Base-by-base conservation (phyloP, 2,797 vertebrate genomes). In the Crenichthys baileyi region DNA sequence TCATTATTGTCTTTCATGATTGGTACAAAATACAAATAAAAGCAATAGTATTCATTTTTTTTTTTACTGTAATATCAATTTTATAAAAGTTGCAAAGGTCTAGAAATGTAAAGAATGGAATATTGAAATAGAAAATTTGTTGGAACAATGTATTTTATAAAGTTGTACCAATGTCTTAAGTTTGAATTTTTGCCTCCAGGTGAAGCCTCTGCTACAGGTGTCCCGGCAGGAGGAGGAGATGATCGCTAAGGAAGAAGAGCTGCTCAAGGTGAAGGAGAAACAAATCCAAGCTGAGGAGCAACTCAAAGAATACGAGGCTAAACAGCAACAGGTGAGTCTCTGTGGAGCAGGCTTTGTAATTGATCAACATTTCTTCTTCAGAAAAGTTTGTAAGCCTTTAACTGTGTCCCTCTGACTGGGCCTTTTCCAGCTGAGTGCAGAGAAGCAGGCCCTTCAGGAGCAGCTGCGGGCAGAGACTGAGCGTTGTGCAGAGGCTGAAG, bases 401-500 rank as follows among this genome's bases (percentile, higher is more conserved):
- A 24, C 8, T n/a, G 26, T 24, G 31, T 5, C 2, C 18, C 61
- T 24, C 36, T 61, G 70, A 39, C 73, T 61, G 20, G 74, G 9
- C 26, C 63, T 68, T 70, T 3, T 50, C 48, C 70, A 99, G 98
- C 92, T 99, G 72, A 93, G 91, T 77, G 89, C 95, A 0, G 98
- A 99, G 95, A 99, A 99, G 92, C 7, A 95, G 84, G 97, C 97
- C 79, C 96, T 99, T 70, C 98, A 99, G 86, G 98, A 99, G 93
- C 98, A 99, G 94, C 95, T 99, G 48, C 98, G 98, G 93, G 98
- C 98, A 0, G 98, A 99, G 91, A 99, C 97, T 0, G 98, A 99
- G 79, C 96, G 99, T 48, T 99, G 97, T 22, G 97, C 98, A 0
- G 98, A 99, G 90, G 98, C 98, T 0, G 98, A 99, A 87, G 98